Evolutionary conservation across 2,113 vertebrate species (phyloP).

Genomic region (Anolis carolinensis): DNA sequence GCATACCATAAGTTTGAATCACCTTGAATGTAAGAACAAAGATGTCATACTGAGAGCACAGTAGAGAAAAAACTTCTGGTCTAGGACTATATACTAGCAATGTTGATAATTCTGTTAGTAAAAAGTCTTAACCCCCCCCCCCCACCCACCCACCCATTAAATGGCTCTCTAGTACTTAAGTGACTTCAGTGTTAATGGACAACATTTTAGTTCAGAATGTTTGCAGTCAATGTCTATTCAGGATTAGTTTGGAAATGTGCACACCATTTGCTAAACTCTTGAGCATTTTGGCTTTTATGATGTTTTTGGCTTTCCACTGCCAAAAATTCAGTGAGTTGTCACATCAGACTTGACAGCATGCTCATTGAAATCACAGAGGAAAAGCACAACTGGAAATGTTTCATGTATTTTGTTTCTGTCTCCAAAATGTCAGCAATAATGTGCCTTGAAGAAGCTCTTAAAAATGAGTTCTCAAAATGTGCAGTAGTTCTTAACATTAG

Average conservation of each 20-base stretch:
- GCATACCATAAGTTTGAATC: too few species aligned
- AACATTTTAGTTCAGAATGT: not conserved
- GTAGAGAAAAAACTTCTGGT: not conserved
- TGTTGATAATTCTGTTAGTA: not conserved
- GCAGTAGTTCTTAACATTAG: not conserved
- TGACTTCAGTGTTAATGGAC: not conserved
- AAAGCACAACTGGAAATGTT: not conserved
- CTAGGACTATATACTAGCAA: not conserved
- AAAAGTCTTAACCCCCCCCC: not conserved
- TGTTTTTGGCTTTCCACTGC: not conserved
- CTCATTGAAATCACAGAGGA: not conserved
- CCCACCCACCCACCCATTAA: not conserved
- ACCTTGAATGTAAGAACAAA: too few species aligned
- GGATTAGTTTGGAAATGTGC: not conserved
- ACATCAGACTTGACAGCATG: not conserved
- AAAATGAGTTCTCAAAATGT: not conserved
- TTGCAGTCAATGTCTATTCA: not conserved
- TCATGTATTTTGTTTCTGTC: not conserved
- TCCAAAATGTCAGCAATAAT: not conserved
- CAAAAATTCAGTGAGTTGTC: not conserved
- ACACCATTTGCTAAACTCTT: not conserved
- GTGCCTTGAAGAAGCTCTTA: constrained; percentile 25
- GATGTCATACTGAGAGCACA: not conserved
- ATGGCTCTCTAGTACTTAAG: not conserved
- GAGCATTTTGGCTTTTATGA: not conserved